Evolutionary conservation across 2,888 invertebrate genomes (phyloP), one percentile per base, ranked within the genome.

Genomic region (Drosophila setosimentum): DNA sequence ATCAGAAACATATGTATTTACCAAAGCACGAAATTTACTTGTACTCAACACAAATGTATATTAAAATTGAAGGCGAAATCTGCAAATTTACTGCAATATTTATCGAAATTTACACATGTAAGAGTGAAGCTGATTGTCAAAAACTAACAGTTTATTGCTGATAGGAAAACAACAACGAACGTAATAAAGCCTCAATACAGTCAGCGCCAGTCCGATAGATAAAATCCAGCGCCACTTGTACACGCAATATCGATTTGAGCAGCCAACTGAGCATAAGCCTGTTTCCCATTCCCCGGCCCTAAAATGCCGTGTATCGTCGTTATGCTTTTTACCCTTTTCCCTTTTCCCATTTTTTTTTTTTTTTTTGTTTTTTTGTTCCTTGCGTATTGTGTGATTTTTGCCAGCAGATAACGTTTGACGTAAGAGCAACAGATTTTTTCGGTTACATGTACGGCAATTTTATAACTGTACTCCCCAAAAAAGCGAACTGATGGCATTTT

Each of bases 401-500:
- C 64, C 64, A 51, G 53, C 64, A 67, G 84, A 89, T 84, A 84
- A 68, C 88, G 90, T 71, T 90, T 85, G 85, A 88, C 85, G 90
- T 88, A 86, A 74, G 81, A 86, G 86, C 90, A 88, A 87, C 86
- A 87, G 90, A 86, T 90, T 90, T 76, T 72, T 68, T 71, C 37
- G 60, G 59, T 60, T 63, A 74, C 70, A 84, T 84, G 72, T 76
- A 63, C 66, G 66, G 79, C 82, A 82, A 73, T 82, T 88, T 90
- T 88, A 88, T 90, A 82, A 73, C 77, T 68, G n/a, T 57, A 64
- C 50, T 68, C 67, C 75, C 57, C 64, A 7, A 16, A 45, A 45
- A 62, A 63, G 54, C 35, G 40, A 54, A 50, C 58, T 65, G 59
- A 67, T 73, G 79, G 70, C 75, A 60, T 69, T 84, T 70, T 60